Evolutionary conservation across 1,140 invertebrate species (phyloP).

Genomic region (Drosophila novamexicana): DNA sequence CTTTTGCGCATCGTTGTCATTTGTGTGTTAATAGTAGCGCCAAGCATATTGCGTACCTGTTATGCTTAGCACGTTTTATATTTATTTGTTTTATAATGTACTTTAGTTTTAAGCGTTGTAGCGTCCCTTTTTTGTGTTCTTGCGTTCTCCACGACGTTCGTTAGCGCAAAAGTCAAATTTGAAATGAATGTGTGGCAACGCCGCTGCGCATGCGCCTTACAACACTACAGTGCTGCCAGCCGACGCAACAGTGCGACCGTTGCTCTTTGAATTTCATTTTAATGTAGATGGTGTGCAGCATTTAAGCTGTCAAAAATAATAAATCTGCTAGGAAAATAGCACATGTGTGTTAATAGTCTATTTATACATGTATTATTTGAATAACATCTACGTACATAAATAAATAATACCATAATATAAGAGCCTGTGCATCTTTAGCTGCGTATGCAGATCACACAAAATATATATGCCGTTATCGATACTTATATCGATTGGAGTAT

Average conservation of each 20-base stretch:
- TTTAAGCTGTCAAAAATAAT: background rate
- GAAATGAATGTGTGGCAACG: constrained; percentile 50
- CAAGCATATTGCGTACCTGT: constrained; percentile 2
- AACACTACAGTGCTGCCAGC: constrained; percentile 36
- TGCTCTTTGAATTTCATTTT: constrained; percentile 17
- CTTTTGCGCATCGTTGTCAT: constrained; percentile 50
- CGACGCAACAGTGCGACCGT: constrained; percentile 13
- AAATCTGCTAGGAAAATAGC: background rate
- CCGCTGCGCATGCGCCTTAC: constrained; percentile 23
- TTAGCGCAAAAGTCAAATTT: constrained; percentile 78
- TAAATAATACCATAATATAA: background rate
- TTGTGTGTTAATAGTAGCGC: constrained; percentile 26
- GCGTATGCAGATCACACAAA: background rate
- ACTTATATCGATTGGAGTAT: background rate
- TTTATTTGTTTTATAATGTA: background rate
- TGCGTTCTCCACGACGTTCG: constrained; percentile 53
- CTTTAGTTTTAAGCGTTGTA: background rate
- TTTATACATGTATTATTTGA: background rate
- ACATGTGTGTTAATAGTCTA: no score
- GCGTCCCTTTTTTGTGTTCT: constrained; percentile 49
- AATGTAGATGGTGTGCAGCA: background rate
- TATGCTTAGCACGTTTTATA: background rate
- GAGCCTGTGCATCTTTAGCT: background rate
- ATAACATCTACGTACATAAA: background rate
- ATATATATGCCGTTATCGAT: background rate